These are phyloP conservation scores for Cosmia pyralina DNA, from an alignment of 2,888 invertebrate species.

Conservation along the genomic window DNA sequence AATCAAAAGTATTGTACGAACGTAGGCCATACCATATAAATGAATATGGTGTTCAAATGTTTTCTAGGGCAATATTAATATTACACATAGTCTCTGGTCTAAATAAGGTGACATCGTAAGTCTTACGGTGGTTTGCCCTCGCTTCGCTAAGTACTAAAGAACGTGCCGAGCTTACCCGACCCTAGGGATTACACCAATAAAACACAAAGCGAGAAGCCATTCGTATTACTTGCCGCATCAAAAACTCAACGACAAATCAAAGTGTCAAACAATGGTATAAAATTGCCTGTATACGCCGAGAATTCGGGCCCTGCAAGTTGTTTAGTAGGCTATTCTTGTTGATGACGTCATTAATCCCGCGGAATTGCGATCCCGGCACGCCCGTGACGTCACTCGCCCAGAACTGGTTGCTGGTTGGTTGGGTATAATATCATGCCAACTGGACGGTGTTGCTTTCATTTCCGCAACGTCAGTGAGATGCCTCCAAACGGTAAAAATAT, in stretches of 20 bases:
- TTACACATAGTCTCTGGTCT: background rate
- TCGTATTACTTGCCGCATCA: slow-evolving; percentile 18
- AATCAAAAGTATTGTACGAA: slow-evolving; percentile 2
- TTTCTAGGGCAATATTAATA: background rate
- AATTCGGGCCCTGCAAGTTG: slow-evolving; percentile 51
- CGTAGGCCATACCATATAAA: background rate
- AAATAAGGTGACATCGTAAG: background rate
- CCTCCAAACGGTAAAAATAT: slow-evolving; percentile 27
- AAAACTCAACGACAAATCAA: slow-evolving; percentile 52
- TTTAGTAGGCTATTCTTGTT: slow-evolving; percentile 63
- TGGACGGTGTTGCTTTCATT: slow-evolving; percentile 54
- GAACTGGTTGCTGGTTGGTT: no score
- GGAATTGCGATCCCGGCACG: slow-evolving; percentile 58
- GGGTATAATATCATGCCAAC: slow-evolving; percentile 39
- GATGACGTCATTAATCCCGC: slow-evolving; percentile 68
- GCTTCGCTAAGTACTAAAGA: background rate
- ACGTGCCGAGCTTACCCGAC: background rate
- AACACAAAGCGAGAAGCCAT: slow-evolving; percentile 19
- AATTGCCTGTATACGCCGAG: slow-evolving; percentile 46
- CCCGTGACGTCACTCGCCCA: slow-evolving; percentile 58
- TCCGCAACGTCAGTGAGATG: slow-evolving; percentile 45
- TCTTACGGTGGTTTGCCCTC: background rate
- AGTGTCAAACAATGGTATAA: slow-evolving; percentile 55
- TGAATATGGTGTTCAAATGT: background rate
- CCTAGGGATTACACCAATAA: slow-evolving; percentile 8